phyloP scores from a whole-genome alignment of 2,797 vertebrate species.

The Lophotriccus pileatus region DNA sequence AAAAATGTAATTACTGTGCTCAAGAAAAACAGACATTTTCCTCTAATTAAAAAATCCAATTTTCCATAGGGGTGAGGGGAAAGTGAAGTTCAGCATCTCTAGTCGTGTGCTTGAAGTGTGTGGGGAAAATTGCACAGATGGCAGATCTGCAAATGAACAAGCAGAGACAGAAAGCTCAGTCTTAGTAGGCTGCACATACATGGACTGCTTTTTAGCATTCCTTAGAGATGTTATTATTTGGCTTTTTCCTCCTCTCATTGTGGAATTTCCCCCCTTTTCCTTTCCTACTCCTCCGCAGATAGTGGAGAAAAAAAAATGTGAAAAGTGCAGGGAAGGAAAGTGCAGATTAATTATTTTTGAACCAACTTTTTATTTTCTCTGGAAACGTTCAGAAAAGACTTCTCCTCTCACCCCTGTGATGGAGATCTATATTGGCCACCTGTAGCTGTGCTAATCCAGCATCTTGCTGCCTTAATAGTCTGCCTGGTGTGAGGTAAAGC shows the following conservation, averaged over 20 bases:
- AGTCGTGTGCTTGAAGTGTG: background rate
- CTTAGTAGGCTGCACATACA: background rate
- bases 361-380: background rate
- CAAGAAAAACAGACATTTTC: constrained; percentile 16
- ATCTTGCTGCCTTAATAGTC: background rate
- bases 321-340: background rate
- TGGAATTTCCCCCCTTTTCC: background rate
- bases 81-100: background rate
- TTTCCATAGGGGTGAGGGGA: background rate
- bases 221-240: background rate
- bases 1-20: background rate
- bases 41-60: constrained; percentile 14
- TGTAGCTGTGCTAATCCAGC: background rate
- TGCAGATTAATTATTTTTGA: background rate
- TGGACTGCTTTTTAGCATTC: background rate
- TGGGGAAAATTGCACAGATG: background rate
- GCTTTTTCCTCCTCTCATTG: background rate
- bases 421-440: background rate
- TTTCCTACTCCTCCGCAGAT: background rate
- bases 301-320: background rate
- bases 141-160: background rate
- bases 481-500: background rate
- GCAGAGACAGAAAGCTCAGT: background rate
- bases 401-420: background rate
- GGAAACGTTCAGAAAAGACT: background rate